Evolutionary conservation across 2,888 invertebrate species (phyloP), one percentile per base, ranked within the genome.

Genomic region (Drosophila melanosoma): DNA sequence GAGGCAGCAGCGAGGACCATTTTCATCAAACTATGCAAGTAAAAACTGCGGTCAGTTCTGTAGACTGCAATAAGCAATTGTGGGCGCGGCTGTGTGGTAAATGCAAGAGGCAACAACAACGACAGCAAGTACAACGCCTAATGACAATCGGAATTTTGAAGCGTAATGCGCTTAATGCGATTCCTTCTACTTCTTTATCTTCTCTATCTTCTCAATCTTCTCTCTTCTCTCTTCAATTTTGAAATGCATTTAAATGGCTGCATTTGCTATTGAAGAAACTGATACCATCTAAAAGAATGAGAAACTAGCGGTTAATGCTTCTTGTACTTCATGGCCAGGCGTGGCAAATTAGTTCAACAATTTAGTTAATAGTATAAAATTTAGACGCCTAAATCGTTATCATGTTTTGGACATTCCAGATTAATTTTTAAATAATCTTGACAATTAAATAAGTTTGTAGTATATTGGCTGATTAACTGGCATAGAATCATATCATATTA

Each of bases 131-230:
- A 53, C 61, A 60, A 58, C 57, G 35, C 56, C 52, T 76, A 81
- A 80, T 77, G 80, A 80, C 80, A 81, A 77, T 81, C 74, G 80
- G 81, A 80, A 81, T 80, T 61, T 61, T 54, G 68, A 51, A 80
- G 63, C 68, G 63, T 72, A 79, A 67, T 56, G 66, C 79, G 66
- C 69, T 74, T 74, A 78, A 77, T 69, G 72, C 60, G 64, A 79
- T 79, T 65, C 52, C 59, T 62, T 63, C n/a, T 7, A 45, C 8
- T 40, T 29, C 32, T 35, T 17, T 11, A 7, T 26, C 15, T 26
- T 54, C 6, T 4, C 15, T 48, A 26, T 26, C 6, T 29, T 54
- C 6, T 4, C 15, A 38, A 26, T 26, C 6, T 29, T 5, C 29
- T 5, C 29, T 29, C 29, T 17, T 54, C 10, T 8, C 15, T 48